Conservation (phyloP, 2,797 vertebrate genomes). For the Fistularia commersonii region DNA sequence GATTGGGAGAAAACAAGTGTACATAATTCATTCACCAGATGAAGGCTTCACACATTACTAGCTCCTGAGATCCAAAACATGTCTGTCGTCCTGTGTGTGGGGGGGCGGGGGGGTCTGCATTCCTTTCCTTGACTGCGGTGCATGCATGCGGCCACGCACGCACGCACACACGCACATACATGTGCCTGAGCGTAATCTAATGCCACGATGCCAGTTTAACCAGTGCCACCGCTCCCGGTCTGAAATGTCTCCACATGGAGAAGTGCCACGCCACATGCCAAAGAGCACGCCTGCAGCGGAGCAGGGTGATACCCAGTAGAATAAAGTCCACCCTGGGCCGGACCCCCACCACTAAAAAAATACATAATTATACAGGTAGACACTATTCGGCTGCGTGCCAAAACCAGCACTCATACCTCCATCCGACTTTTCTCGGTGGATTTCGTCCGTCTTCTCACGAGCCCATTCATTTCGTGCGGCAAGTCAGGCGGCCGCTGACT, state of each 20-base stretch:
- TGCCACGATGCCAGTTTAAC: slow-evolving; percentile 16
- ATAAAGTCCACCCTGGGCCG: too few species aligned
- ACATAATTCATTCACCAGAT: slow-evolving; percentile 23
- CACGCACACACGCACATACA: too few species aligned
- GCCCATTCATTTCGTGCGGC: slow-evolving; percentile 37
- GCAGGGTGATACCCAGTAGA: background rate
- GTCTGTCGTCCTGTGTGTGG: slow-evolving; percentile 11
- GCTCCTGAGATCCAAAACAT: slow-evolving; percentile 45
- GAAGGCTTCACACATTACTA: slow-evolving; percentile 37
- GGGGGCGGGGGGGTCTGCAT: slow-evolving; percentile 32
- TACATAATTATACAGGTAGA: too few species aligned
- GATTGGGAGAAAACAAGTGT: slow-evolving; percentile 12
- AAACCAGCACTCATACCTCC: too few species aligned
- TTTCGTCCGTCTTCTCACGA: slow-evolving; percentile 30
- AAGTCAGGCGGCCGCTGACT: slow-evolving; percentile 45
- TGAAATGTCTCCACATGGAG: slow-evolving; percentile 1
- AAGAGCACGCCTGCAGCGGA: slow-evolving; percentile 30
- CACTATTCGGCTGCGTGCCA: too few species aligned
- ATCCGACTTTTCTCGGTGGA: too few species aligned
- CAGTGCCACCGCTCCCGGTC: background rate
- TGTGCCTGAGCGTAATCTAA: slow-evolving; percentile 14
- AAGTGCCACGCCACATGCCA: slow-evolving; percentile 34
- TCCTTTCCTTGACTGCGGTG: slow-evolving; percentile 46
- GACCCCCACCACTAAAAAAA: too few species aligned
- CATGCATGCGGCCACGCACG: slow-evolving; percentile 10